These are phyloP conservation scores for Cydia strobilella DNA, from an alignment of 1,140 invertebrate species.

Conservation along the genomic window DNA sequence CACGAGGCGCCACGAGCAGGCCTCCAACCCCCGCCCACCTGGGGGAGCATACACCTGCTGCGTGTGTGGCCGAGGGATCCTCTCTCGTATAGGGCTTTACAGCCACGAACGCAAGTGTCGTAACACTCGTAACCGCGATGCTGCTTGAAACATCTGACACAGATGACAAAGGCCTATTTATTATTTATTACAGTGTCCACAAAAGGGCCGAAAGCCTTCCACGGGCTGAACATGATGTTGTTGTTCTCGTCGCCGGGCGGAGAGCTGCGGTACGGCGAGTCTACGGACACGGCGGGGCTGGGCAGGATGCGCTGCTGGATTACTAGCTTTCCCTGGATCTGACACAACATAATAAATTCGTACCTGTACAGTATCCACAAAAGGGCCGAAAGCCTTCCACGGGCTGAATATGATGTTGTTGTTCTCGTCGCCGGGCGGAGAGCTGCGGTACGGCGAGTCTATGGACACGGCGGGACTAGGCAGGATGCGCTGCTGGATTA, in stretches of 20 bases:
- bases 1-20: too few relatives aligned
- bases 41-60: too few relatives aligned
- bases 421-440: constrained; percentile 63
- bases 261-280: constrained; percentile 50
- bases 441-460: constrained; percentile 50
- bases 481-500: constrained; percentile 70
- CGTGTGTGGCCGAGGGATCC: too few relatives aligned
- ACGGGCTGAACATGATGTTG: constrained; percentile 75
- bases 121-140: too few relatives aligned
- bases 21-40: too few relatives aligned
- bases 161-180: too few relatives aligned
- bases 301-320: constrained; percentile 71
- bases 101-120: too few relatives aligned
- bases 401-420: constrained; percentile 75
- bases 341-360: constrained; percentile 33
- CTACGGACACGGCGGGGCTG: constrained; percentile 69
- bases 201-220: constrained; percentile 74
- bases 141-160: too few relatives aligned
- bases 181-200: constrained; percentile 72
- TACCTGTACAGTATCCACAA: constrained; percentile 74
- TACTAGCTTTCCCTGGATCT: constrained; percentile 74
- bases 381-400: constrained; percentile 74
- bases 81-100: too few relatives aligned
- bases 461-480: constrained; percentile 72
- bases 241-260: constrained; percentile 65